phyloP scores from a whole-genome alignment of 2,113 vertebrate genomes.

The Pollimyrus isidori region DNA sequence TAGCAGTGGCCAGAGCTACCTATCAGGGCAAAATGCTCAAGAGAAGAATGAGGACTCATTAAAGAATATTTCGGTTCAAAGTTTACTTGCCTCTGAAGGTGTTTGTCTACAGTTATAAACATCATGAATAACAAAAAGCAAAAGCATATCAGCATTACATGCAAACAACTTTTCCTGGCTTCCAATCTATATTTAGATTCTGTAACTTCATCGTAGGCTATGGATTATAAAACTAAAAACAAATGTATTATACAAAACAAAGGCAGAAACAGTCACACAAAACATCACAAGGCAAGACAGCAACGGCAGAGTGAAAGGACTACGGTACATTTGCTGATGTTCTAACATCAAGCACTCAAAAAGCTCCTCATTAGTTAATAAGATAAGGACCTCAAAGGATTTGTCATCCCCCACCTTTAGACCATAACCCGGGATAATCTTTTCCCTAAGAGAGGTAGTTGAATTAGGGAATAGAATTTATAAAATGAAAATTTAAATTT shows the following conservation, averaged over 20 bases:
- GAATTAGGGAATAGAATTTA: not conserved
- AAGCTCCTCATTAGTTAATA: not conserved
- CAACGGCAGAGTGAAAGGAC: not conserved
- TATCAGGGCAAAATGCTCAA: constrained; percentile 31
- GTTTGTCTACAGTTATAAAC: not conserved
- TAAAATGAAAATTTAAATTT: not conserved
- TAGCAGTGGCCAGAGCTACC: constrained; percentile 22
- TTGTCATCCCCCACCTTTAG: not conserved
- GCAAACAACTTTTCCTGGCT: not conserved
- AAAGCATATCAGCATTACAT: not conserved
- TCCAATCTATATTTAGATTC: not conserved
- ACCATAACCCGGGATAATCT: not conserved
- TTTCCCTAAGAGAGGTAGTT: not conserved
- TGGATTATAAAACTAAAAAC: not conserved
- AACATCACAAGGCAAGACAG: not conserved
- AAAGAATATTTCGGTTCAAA: constrained; percentile 32
- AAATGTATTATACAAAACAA: not conserved
- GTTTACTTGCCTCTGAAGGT: constrained; percentile 19
- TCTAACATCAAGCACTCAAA: not conserved
- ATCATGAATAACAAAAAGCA: not conserved
- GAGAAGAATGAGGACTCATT: constrained; percentile 29
- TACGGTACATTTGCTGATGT: not conserved
- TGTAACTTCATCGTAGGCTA: not conserved
- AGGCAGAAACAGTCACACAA: not conserved
- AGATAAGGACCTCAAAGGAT: not conserved